phyloP scores from a whole-genome alignment of 2,797 vertebrate genomes.

The Betta splendens region DNA sequence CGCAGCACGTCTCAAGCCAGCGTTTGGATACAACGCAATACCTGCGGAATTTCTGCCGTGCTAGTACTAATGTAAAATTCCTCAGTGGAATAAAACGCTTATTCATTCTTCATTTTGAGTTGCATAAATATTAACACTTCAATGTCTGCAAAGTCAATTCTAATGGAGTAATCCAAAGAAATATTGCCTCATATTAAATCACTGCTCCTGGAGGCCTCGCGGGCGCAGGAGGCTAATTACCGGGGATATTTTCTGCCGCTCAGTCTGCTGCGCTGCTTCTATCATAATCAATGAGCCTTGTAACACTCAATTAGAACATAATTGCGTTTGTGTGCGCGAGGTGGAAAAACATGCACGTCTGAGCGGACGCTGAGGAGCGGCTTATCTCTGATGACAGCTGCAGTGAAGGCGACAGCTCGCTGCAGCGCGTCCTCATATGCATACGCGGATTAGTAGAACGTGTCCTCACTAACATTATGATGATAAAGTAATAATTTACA shows the following conservation, averaged over 20 bases:
- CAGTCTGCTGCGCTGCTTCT: conserved; percentile 59
- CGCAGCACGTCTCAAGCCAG: neutral
- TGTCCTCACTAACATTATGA: conserved; percentile 22
- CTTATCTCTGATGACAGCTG: conserved; percentile 73
- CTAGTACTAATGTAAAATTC: conserved; percentile 8
- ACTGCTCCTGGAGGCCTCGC: conserved; percentile 48
- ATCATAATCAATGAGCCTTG: conserved; percentile 82
- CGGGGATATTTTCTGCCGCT: conserved; percentile 56
- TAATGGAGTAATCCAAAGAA: conserved; percentile 47
- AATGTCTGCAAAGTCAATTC: conserved; percentile 34
- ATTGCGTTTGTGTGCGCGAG: conserved; percentile 78
- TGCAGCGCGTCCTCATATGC: conserved; percentile 4
- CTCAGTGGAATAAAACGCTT: conserved; percentile 17
- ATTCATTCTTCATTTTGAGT: conserved; percentile 9
- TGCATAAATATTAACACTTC: conserved; percentile 23
- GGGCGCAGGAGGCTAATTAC: conserved; percentile 68
- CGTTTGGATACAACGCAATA: neutral
- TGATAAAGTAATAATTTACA: conserved; percentile 23
- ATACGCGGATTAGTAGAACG: conserved; percentile 16
- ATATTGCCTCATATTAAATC: conserved; percentile 63
- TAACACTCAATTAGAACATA: conserved; percentile 79
- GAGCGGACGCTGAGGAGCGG: conserved; percentile 66
- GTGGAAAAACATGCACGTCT: conserved; percentile 66
- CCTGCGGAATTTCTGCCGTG: neutral
- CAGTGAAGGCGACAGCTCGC: conserved; percentile 43